Conservation (phyloP, 2,113 vertebrate genomes). For the Furnarius figulus region DNA sequence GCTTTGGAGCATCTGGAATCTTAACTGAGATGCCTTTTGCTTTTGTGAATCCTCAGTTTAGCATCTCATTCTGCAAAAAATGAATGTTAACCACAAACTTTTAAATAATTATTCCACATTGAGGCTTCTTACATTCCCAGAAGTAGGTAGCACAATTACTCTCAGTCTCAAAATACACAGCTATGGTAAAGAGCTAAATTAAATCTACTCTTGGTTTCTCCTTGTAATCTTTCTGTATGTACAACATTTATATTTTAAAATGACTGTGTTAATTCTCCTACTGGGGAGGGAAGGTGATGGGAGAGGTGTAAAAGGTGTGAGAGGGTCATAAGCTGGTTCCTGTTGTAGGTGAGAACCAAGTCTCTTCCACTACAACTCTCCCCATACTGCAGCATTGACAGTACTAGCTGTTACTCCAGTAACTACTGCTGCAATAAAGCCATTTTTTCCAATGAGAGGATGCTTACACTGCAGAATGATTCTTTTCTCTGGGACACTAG, state of each 20-base stretch:
- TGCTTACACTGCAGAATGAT: conserved; percentile 8
- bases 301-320: background rate
- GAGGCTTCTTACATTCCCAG: background rate
- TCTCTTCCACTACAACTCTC: background rate
- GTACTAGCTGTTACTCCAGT: conserved; percentile 41
- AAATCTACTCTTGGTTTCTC: background rate
- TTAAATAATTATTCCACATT: conserved; percentile 20
- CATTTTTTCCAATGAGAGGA: conserved; percentile 35
- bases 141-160: background rate
- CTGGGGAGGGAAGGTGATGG: background rate
- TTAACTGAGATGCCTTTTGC: background rate
- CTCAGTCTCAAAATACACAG: background rate
- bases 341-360: background rate
- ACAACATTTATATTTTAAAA: background rate
- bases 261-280: background rate
- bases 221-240: background rate
- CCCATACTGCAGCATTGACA: background rate
- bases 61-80: background rate
- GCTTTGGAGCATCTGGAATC: conserved; percentile 36
- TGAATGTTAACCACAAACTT: background rate
- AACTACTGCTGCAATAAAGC: conserved; percentile 20
- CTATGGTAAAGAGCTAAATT: background rate
- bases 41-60: conserved; percentile 11
- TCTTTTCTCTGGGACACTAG: background rate
- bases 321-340: background rate